Percentiles rank a stretch among this genome's conserved stretches.
phyloP scores from a whole-genome alignment of 2,113 vertebrate genomes.

The Genyomyrus donnyi region DNA sequence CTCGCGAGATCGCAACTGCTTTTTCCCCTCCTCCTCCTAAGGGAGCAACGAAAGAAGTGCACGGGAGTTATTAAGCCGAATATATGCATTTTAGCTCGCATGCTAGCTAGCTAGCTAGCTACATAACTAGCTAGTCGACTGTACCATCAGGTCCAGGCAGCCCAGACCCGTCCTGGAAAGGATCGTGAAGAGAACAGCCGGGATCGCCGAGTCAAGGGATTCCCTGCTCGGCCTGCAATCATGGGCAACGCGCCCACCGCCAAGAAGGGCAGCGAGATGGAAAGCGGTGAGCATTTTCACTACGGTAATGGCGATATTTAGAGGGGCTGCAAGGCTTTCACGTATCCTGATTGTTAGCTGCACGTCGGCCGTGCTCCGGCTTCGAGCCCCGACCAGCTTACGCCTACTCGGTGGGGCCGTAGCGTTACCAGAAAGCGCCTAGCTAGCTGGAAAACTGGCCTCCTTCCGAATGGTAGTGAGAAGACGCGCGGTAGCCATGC shows the following conservation, averaged over 20 bases:
- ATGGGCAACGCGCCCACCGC: conserved; percentile 92
- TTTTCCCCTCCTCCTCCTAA: neutral
- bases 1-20: conserved; percentile 4
- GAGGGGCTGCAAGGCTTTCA: conserved; percentile 59
- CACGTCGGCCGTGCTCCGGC: neutral
- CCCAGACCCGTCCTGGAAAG: conserved; percentile 40
- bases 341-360: neutral
- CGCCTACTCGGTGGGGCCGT: neutral
- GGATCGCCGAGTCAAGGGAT: conserved; percentile 38
- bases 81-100: neutral
- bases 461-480: neutral
- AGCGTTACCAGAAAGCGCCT: neutral
- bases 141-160: conserved; percentile 38
- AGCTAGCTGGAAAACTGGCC: neutral
- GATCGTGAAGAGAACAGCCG: conserved; percentile 37
- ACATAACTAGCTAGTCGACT: conserved; percentile 23
- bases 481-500: neutral
- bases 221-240: conserved; percentile 63
- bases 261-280: conserved; percentile 86
- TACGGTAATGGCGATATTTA: conserved; percentile 63
- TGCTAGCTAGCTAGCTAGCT: conserved; percentile 32
- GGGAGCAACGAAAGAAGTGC: neutral
- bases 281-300: conserved; percentile 70
- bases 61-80: conserved; percentile 24
- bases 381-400: neutral